Base-by-base conservation (phyloP, 2,797 vertebrate species). In the Lepilemur septentrionalis region DNA sequence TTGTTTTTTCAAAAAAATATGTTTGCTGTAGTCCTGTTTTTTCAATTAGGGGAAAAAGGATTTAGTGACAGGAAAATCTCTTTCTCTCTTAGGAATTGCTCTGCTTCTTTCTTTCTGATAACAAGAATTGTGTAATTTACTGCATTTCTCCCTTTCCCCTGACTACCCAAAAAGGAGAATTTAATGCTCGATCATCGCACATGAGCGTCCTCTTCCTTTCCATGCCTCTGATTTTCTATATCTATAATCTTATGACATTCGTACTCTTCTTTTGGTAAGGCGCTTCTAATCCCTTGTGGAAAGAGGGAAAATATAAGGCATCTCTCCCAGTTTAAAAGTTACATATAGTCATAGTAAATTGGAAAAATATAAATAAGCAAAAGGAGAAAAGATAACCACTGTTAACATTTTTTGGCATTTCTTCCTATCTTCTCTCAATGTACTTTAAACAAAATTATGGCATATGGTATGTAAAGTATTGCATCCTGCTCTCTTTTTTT, bases 31-130 rank as follows among this genome's bases (percentile, higher is more conserved):
- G 23, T 52, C 65, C 80, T 90, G 69, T 95, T 80, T 96, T 93
- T 95, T 85, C 95, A 87, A 73, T 55, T 89, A n/a, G 41, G 48
- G 52, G 28, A 13, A 28, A 55, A 89, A 87, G 48, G 86, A 76
- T 67, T 92, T 78, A 70, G 72, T 87, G 70, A 91, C 70, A 95
- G 69, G 57, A 87, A 92, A 92, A 85, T 82, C 91, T 96, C 69
- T 95, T 43, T 93, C 70, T 92, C 63, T 94, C 65, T 81, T 96
- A 94, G 85, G 78, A 96, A 92, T 76, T 88, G 72, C 18, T 90
- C 46, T 65, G 46, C 88, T 86, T 95, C 82, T 94, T 91, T 93
- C 93, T 90, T 91, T 81, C 95, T 94, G 79, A 91, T 93, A 93
- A 94, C 10, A 82, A 85, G 78, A 93, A 70, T 79, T 90, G 43